These are phyloP conservation scores for Ptychadena robeensis DNA, from an alignment of 2,797 vertebrate species.

Conservation along the genomic window DNA sequence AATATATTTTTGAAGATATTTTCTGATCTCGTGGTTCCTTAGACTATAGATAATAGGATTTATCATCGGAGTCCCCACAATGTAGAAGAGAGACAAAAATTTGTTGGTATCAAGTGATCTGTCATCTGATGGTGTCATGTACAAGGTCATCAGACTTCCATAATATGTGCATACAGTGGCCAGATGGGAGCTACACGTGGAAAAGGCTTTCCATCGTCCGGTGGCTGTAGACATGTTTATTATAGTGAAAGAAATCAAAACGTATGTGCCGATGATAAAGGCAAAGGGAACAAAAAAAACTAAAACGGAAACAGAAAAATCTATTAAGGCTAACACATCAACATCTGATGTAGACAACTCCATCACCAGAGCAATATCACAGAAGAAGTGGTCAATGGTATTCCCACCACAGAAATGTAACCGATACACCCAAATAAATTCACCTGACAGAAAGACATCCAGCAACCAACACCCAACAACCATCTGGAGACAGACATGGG, in stretches of 20 bases:
- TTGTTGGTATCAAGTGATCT: slow-evolving; percentile 2
- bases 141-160: background rate
- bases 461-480: slow-evolving; percentile 20
- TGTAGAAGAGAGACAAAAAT: slow-evolving; percentile 37
- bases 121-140: background rate
- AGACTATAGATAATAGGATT: slow-evolving; percentile 44
- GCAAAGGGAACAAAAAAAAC: slow-evolving; percentile 24
- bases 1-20: background rate
- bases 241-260: slow-evolving; percentile 3
- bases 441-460: slow-evolving; percentile 1
- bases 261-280: slow-evolving; percentile 30
- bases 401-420: slow-evolving; percentile 11
- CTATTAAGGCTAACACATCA: background rate
- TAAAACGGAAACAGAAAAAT: background rate
- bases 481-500: background rate
- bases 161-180: slow-evolving; percentile 14
- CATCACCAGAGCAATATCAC: slow-evolving; percentile 30
- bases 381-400: slow-evolving; percentile 30
- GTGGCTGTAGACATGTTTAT: background rate
- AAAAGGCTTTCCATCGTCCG: slow-evolving; percentile 36
- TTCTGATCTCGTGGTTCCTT: slow-evolving; percentile 14
- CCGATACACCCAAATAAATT: background rate
- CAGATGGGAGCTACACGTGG: slow-evolving; percentile 36
- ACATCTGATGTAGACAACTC: slow-evolving; percentile 18
- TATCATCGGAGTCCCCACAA: slow-evolving; percentile 17